Percentiles rank a stretch among this genome's conserved stretches.
Evolutionary conservation across 2,113 vertebrate genomes (phyloP).

Genomic region (Xiphophorus hellerii): DNA sequence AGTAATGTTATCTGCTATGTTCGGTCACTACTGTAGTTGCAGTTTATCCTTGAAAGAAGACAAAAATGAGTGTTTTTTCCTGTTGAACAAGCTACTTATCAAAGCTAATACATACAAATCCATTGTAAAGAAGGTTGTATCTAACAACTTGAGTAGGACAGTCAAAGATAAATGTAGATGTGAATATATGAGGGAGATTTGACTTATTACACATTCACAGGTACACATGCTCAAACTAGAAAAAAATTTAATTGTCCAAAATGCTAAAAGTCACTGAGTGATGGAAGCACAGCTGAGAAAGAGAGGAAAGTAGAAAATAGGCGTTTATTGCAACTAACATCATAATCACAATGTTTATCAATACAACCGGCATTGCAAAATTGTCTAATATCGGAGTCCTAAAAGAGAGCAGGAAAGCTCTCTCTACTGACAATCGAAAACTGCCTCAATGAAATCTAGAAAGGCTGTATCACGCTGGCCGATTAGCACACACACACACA

Average conservation of each 20-base stretch:
- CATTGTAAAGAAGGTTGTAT: background rate
- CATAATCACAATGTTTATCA: too few relatives aligned
- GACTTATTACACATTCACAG: background rate
- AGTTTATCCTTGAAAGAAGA: background rate
- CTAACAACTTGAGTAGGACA: background rate
- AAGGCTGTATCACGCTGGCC: background rate
- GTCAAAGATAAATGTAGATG: background rate
- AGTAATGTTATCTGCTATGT: too few relatives aligned
- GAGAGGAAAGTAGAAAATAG: too few relatives aligned
- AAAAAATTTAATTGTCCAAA: background rate
- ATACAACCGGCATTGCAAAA: too few relatives aligned
- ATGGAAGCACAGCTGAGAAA: background rate
- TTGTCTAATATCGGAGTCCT: too few relatives aligned
- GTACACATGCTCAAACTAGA: background rate
- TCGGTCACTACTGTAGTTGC: too few relatives aligned
- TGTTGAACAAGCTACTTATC: background rate
- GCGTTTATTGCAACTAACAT: too few relatives aligned
- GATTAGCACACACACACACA: constrained; percentile 25
- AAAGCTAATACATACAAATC: background rate
- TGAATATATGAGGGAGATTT: background rate
- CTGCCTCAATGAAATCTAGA: background rate
- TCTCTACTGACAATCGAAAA: background rate
- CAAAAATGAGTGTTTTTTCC: background rate
- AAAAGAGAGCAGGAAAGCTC: too few relatives aligned
- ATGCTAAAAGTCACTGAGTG: background rate